Percentiles rank a stretch among this genome's conserved stretches.
These are phyloP conservation scores for Ophiodon elongatus DNA, from an alignment of 2,113 vertebrate species.

Conservation along the genomic window DNA sequence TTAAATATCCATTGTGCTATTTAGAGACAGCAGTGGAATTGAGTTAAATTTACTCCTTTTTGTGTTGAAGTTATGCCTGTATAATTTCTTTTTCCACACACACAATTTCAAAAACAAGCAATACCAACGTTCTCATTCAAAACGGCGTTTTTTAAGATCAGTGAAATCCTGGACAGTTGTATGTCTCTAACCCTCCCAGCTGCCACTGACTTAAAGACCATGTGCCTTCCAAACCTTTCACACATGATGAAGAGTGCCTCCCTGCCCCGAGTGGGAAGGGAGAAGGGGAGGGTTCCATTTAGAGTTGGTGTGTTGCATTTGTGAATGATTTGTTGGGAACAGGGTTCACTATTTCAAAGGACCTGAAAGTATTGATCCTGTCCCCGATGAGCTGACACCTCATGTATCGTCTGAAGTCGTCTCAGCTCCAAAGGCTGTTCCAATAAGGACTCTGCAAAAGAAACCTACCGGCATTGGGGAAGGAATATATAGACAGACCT, in stretches of 20 bases:
- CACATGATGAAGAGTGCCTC: conserved; percentile 55
- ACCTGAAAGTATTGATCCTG: conserved; percentile 69
- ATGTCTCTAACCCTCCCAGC: conserved; percentile 28
- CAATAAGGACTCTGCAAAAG: conserved; percentile 28
- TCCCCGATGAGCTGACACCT: conserved; percentile 56
- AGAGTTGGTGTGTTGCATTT: conserved; percentile 45
- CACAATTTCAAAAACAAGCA: not conserved
- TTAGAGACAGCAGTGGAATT: not conserved
- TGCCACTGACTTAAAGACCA: conserved; percentile 38
- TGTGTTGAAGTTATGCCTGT: not conserved
- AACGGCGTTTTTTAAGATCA: conserved; percentile 33
- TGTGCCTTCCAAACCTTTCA: conserved; percentile 31
- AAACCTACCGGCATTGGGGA: too few relatives aligned
- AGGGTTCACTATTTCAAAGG: conserved; percentile 68
- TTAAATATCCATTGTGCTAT: not conserved
- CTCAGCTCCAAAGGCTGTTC: conserved; percentile 49
- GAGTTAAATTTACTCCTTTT: not conserved
- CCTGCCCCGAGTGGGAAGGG: conserved; percentile 26
- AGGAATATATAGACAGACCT: not conserved
- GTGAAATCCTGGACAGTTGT: conserved; percentile 4
- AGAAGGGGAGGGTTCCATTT: conserved; percentile 15
- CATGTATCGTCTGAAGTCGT: conserved; percentile 58
- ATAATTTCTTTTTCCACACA: too few relatives aligned
- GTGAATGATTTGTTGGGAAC: conserved; percentile 70
- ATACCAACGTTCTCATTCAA: conserved; percentile 4